These are phyloP conservation scores for Drosophila ambigua DNA, from an alignment of 1,140 invertebrate species.

Conservation along the genomic window DNA sequence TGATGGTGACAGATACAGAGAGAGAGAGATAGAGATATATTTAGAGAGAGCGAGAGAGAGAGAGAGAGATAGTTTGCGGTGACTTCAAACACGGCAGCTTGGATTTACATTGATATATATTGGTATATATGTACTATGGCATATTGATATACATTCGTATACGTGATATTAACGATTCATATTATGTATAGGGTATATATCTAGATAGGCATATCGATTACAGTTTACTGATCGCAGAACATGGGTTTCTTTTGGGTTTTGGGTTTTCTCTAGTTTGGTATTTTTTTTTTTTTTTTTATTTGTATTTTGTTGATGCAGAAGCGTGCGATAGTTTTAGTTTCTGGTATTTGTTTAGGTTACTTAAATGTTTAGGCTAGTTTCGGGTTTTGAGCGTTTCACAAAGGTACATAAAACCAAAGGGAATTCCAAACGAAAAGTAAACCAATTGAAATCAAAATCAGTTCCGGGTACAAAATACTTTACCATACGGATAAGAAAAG, in stretches of 20 bases:
- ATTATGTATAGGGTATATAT: conserved; percentile 37
- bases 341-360: conserved; percentile 66
- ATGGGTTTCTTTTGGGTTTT: conserved; percentile 60
- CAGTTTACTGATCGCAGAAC: conserved; percentile 74
- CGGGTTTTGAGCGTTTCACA: conserved; percentile 78
- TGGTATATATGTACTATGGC: conserved; percentile 8
- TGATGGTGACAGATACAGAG: conserved; percentile 50
- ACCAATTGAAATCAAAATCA: conserved; percentile 14
- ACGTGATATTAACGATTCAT: conserved; percentile 72
- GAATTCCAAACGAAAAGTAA: conserved; percentile 28
- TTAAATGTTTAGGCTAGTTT: conserved; percentile 77
- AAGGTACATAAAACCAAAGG: conserved; percentile 59
- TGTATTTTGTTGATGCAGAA: conserved; percentile 77
- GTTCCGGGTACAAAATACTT: conserved; percentile 38
- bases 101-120: conserved; percentile 66
- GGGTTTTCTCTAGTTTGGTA: conserved; percentile 42
- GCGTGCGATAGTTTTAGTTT: conserved; percentile 79
- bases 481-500: conserved; percentile 10
- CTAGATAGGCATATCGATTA: conserved; percentile 70
- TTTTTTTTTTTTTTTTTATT: conserved; percentile 28
- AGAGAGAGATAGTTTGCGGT: conserved; percentile 61
- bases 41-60: conserved; percentile 35
- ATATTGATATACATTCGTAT: conserved; percentile 60
- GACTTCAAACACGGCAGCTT: conserved; percentile 71
- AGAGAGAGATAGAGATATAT: conserved; percentile 28